Percentiles rank a stretch among this genome's conserved stretches.
Conservation (phyloP, 2,113 vertebrate genomes). For the Bolborhynchus lineola region DNA sequence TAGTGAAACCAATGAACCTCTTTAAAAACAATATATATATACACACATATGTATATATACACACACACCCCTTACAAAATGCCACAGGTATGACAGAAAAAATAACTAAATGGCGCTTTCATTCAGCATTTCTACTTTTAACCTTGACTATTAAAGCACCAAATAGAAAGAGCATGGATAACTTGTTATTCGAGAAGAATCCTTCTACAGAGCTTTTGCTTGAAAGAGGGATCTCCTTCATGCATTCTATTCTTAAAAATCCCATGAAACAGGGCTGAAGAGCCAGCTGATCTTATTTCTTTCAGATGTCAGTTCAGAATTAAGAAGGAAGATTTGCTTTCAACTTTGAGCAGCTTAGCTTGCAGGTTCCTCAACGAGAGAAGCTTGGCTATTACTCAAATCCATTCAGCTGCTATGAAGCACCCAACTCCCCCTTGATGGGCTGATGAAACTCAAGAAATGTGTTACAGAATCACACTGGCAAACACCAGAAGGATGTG, state of each 20-base stretch:
- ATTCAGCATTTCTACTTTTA: not conserved
- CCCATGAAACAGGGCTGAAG: not conserved
- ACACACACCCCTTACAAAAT: not conserved
- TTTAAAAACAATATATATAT: not conserved
- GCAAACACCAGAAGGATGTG: not conserved
- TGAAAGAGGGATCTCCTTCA: not conserved
- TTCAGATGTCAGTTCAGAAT: slow-evolving; percentile 2
- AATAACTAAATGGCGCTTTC: not conserved
- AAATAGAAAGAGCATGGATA: not conserved
- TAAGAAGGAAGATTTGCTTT: not conserved
- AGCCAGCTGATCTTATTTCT: not conserved
- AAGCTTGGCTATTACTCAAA: not conserved
- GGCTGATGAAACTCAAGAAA: not conserved
- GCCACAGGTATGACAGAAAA: not conserved
- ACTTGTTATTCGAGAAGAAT: not conserved
- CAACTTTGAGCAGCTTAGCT: not conserved
- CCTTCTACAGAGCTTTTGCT: not conserved
- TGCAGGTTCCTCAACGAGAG: not conserved
- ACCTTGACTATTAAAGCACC: not conserved
- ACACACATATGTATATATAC: not conserved
- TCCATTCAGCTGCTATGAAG: not conserved
- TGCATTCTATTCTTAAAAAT: not conserved
- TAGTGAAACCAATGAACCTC: not conserved
- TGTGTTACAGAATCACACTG: not conserved
- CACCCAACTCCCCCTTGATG: not conserved